These are phyloP conservation scores for Spinus pinus DNA, from an alignment of 2,797 vertebrate species.

Conservation along the genomic window DNA sequence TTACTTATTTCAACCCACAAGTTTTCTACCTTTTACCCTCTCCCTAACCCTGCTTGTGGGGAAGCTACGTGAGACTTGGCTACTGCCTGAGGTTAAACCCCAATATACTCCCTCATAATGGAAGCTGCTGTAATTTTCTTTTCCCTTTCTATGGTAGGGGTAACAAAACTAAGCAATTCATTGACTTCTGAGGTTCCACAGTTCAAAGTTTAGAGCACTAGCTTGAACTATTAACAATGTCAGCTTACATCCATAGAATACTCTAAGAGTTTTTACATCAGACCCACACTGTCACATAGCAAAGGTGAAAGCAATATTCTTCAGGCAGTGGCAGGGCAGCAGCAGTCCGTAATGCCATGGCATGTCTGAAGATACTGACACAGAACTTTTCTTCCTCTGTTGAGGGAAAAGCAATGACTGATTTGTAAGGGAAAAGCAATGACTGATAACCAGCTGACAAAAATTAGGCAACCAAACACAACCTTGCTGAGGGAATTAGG, in stretches of 20 bases:
- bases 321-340: neutral
- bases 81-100: neutral
- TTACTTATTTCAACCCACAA: neutral
- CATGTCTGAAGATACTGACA: neutral
- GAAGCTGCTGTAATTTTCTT: neutral
- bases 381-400: neutral
- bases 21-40: neutral
- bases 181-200: neutral
- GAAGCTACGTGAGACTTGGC: neutral
- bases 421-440: neutral
- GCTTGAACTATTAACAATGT: neutral
- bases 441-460: neutral
- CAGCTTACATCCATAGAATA: neutral
- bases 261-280: neutral
- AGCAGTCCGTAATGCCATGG: neutral
- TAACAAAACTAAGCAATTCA: neutral
- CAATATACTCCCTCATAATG: neutral
- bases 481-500: constrained; percentile 92
- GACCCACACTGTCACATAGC: neutral
- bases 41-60: no score
- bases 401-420: no score
- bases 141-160: neutral
- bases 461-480: neutral
- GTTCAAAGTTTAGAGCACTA: neutral
- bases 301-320: neutral